phyloP scores from a whole-genome alignment of 2,113 vertebrate species.

The Leptodactylus fuscus region DNA sequence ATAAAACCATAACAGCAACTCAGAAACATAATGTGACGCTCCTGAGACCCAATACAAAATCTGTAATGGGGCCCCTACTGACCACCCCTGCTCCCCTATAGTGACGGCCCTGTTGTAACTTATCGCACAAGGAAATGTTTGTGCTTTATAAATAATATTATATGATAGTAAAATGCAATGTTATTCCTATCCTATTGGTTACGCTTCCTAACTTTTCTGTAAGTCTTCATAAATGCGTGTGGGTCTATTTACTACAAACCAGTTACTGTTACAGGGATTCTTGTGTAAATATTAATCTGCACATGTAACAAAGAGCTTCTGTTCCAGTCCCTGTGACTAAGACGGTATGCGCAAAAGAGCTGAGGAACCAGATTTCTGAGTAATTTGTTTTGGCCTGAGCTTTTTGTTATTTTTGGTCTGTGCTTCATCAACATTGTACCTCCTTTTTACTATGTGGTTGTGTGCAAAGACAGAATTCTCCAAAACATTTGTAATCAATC shows the following conservation, averaged over 20 bases:
- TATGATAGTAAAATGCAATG: too few species aligned
- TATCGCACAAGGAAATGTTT: too few species aligned
- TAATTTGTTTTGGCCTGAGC: constrained; percentile 17
- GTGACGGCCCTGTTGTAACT: too few species aligned
- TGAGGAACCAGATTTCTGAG: neutral
- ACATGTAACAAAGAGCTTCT: neutral
- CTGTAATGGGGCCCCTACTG: too few species aligned
- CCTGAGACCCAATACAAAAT: too few species aligned
- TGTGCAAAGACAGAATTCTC: neutral
- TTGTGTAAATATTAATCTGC: neutral
- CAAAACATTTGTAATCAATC: neutral
- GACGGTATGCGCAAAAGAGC: neutral
- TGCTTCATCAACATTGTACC: neutral
- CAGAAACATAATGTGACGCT: too few species aligned
- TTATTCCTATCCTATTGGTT: too few species aligned
- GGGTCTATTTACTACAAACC: neutral
- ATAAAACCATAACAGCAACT: too few species aligned
- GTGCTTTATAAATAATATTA: too few species aligned
- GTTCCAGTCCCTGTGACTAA: neutral
- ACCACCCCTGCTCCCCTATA: too few species aligned
- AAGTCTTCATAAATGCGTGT: neutral
- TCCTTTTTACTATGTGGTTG: neutral
- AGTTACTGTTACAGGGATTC: neutral
- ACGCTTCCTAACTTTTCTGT: too few species aligned
- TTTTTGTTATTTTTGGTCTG: constrained; percentile 27